Evolutionary conservation across 2,888 invertebrate genomes (phyloP).

Genomic region (Gibbula magus): DNA sequence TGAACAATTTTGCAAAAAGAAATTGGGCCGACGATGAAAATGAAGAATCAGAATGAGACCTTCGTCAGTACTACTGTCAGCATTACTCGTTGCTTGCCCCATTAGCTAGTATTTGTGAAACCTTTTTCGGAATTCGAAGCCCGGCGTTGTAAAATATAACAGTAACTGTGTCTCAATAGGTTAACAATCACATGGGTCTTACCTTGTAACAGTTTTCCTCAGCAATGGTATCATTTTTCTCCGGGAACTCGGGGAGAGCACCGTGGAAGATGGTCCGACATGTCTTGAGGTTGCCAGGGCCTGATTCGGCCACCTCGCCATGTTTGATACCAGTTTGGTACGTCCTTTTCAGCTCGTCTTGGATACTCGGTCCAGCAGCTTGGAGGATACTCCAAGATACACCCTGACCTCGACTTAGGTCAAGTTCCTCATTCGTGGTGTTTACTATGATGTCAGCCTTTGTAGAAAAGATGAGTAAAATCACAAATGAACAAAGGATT

Average conservation of each 20-base stretch:
- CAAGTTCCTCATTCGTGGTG: slow-evolving; percentile 33
- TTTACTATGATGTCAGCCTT: slow-evolving; percentile 25
- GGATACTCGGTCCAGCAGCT: slow-evolving; percentile 30
- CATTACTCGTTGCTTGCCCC: too few species aligned
- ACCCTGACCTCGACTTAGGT: slow-evolving; percentile 25
- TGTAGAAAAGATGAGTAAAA: too few species aligned
- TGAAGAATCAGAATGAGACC: too few species aligned
- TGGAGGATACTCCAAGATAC: slow-evolving; percentile 33
- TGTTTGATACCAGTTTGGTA: slow-evolving; percentile 35
- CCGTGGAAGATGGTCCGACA: background rate
- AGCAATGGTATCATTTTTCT: background rate
- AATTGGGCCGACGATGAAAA: too few species aligned
- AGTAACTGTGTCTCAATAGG: too few species aligned
- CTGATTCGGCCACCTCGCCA: background rate
- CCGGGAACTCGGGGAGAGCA: background rate
- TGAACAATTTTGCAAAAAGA: too few species aligned
- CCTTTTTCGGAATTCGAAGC: too few species aligned
- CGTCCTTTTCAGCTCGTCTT: slow-evolving; percentile 25
- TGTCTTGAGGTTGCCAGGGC: background rate
- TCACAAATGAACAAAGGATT: too few species aligned
- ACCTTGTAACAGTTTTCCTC: background rate
- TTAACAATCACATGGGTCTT: background rate
- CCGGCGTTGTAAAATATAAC: too few species aligned
- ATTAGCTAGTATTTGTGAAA: too few species aligned
- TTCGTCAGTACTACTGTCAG: too few species aligned